A percentile compares a stretch with the other conserved stretches of the same genome.
phyloP scores from a whole-genome alignment of 1,140 invertebrate species.

The Mactra quadrangularis region DNA sequence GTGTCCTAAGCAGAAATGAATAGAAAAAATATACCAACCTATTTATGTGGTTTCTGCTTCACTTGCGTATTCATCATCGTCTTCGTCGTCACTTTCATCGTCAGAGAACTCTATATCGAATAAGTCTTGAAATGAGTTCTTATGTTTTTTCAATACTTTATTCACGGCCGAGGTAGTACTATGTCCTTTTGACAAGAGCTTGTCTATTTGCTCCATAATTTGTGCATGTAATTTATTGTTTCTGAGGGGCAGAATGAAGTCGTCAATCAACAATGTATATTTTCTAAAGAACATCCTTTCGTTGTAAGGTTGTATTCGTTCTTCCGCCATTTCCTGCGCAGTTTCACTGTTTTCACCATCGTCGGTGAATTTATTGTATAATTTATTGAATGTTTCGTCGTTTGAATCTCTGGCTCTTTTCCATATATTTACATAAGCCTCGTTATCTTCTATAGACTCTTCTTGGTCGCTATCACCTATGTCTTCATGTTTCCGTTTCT shows the following conservation, averaged over 20 bases:
- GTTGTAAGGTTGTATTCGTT: neutral
- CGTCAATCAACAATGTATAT: neutral
- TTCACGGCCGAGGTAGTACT: neutral
- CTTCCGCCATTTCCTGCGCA: neutral
- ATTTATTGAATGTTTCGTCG: slow-evolving; percentile 21
- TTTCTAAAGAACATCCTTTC: neutral
- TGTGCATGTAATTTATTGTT: neutral
- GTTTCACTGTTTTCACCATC: neutral
- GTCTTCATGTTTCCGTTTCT: slow-evolving; percentile 5
- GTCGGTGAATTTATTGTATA: slow-evolving; percentile 4
- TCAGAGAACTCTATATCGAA: neutral
- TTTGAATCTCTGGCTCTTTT: slow-evolving; percentile 12
- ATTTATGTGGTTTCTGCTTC: too few relatives aligned
- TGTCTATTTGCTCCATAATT: slow-evolving; percentile 10
- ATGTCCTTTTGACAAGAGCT: neutral
- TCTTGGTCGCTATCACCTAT: neutral
- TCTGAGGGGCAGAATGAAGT: neutral
- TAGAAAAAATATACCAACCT: too few relatives aligned
- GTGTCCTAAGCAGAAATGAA: too few relatives aligned
- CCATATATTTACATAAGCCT: slow-evolving; percentile 10
- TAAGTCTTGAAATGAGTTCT: neutral
- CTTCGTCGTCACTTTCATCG: too few relatives aligned
- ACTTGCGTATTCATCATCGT: too few relatives aligned
- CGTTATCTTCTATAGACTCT: neutral
- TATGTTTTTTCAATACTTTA: neutral